Evolutionary conservation across 2,888 invertebrate genomes (phyloP).

Genomic region (Synanthedon formicaeformis): DNA sequence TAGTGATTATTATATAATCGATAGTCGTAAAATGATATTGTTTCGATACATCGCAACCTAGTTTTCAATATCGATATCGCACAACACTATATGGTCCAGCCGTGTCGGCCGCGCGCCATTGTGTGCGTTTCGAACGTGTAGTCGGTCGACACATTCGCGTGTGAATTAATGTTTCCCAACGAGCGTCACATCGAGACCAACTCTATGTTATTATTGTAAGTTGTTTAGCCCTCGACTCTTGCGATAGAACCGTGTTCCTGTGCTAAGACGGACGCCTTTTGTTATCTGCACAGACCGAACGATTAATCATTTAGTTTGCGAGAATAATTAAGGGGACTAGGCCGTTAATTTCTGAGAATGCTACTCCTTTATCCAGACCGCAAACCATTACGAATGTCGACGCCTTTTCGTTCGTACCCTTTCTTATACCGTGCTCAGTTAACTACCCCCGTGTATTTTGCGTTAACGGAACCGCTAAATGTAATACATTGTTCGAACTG

Average conservation of each 20-base stretch:
- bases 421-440: too few relatives aligned
- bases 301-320: slow-evolving; percentile 25
- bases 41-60: too few relatives aligned
- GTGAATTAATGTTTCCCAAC: slow-evolving; percentile 38
- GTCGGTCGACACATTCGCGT: neutral
- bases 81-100: neutral
- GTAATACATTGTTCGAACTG: too few relatives aligned
- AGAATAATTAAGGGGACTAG: slow-evolving; percentile 2
- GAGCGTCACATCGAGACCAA: slow-evolving; percentile 44
- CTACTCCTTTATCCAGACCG: neutral
- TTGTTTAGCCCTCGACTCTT: slow-evolving; percentile 28
- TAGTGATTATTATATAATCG: too few relatives aligned
- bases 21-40: too few relatives aligned
- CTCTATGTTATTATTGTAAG: slow-evolving; percentile 45
- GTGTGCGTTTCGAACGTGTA: neutral
- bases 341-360: neutral
- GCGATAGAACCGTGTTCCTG: slow-evolving; percentile 32
- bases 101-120: neutral
- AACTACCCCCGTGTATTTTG: too few relatives aligned
- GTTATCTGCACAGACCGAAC: slow-evolving; percentile 24
- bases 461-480: too few relatives aligned
- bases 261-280: slow-evolving; percentile 26
- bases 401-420: neutral
- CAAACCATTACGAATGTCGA: neutral
- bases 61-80: too few relatives aligned